phyloP scores from a whole-genome alignment of 2,888 invertebrate genomes.

The Apoda limacodes region DNA sequence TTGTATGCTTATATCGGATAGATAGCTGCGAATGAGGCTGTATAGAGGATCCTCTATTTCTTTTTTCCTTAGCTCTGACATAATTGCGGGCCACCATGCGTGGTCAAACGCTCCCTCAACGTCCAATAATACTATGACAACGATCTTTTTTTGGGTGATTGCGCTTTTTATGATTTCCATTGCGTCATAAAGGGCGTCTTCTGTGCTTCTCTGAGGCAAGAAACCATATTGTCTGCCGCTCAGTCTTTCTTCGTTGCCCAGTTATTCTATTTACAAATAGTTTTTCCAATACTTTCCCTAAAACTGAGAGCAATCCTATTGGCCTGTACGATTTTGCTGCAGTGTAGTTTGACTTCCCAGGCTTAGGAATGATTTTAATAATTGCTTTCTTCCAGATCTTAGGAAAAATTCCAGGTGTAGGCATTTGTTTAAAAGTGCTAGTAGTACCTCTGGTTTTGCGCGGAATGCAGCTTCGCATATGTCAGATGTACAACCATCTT shows the following conservation, averaged over 20 bases:
- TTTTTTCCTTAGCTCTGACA: background rate
- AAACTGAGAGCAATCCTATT: constrained; percentile 12
- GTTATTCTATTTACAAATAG: too few species aligned
- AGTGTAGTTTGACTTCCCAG: constrained; percentile 7
- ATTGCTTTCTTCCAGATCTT: too few species aligned
- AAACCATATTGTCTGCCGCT: too few species aligned
- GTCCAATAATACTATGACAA: constrained; percentile 11
- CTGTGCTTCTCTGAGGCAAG: too few species aligned
- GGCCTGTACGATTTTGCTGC: constrained; percentile 11
- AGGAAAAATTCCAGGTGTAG: constrained; percentile 10
- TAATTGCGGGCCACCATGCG: too few species aligned
- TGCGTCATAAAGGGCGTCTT: too few species aligned
- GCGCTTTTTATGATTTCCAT: constrained; percentile 7
- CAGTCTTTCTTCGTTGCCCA: too few species aligned
- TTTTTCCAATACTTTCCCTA: constrained; percentile 16
- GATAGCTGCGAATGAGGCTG: constrained; percentile 10
- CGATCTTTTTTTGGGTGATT: too few species aligned
- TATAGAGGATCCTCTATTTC: background rate
- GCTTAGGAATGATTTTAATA: constrained; percentile 10
- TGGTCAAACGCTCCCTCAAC: constrained; percentile 20
- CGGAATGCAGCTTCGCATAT: constrained; percentile 4
- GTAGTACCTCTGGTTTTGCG: background rate
- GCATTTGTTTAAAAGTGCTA: constrained; percentile 12
- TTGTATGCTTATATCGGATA: constrained; percentile 5
- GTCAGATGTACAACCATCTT: constrained; percentile 12